Evolutionary conservation across 2,888 invertebrate species (phyloP), one percentile per base, ranked within the genome.

Genomic region (Eupelmus urozonus): DNA sequence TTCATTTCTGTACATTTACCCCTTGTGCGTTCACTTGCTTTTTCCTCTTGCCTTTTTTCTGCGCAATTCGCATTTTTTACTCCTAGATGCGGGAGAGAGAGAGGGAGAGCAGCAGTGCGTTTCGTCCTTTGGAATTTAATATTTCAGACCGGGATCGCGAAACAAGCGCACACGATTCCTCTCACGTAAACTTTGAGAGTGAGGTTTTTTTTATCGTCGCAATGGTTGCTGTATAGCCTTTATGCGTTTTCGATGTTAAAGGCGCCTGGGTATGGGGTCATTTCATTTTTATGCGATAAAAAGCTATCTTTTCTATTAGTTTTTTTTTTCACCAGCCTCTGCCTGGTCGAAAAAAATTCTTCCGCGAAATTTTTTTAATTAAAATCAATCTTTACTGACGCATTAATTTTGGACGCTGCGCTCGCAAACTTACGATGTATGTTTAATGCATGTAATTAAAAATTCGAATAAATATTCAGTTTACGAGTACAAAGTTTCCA

Each of bases 91-190:
- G 45, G 1, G n/a, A n/a, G n/a, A n/a, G n/a, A n/a, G n/a, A n/a
- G n/a, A n/a, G n/a, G n/a, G n/a, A n/a, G 45, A 20, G 20, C 51
- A 25, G 42, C 29, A 49, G 7, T 49, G 23, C 62, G 42, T 29
- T 34, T 66, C 45, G 55, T 57, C 70, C 45, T 55, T 70, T 40
- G 63, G 49, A 76, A 71, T 76, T 76, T 76, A 76, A 76, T 76
- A 71, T 76, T 63, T 76, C 60, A 71, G 55, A 59, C 66, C 45
- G 60, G n/a, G 40, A 60, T 77, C 34, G 71, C 51, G 57, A 72
- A 65, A 67, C 73, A 65, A 45, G 16, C 25, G 18, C n/a, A 34
- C 13, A 16, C 49, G 45, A 74, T 74, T 74, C 66, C 49, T 74
- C 65, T 57, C 57, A 57, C 65, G 63, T 74, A 74, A 75, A 59